Evolutionary conservation across 2,113 vertebrate species (phyloP), one percentile per base, ranked within the genome.

Genomic region (Quiscalus mexicanus): DNA sequence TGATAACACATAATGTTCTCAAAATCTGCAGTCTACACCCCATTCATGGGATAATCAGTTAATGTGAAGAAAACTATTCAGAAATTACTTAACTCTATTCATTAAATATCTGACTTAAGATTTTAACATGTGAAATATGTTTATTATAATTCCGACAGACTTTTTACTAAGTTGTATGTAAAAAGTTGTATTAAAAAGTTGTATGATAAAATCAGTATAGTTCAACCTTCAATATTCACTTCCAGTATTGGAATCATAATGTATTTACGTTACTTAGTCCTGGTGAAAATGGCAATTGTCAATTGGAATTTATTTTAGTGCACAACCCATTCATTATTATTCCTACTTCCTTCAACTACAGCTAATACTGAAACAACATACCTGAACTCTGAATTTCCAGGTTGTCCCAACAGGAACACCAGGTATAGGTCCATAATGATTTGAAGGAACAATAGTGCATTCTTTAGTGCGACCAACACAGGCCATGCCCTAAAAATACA

Each of bases 351-450:
- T 97, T 95, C 45, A 92, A 55, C 8, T 93, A 91, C 47, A 93
- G 20, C 39, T 65, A 90, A 86, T 69, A 64, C 21, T 82, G 78
- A 90, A 94, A 92, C 8, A 78, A 93, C 91, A 68, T 98, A 99
- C 99, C 98, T 99, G 99, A 90, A 99, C 99, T 98, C 99, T 98
- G 97, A 99, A 99, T 94, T 99, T 99, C 99, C 99, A 99, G 12
- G 99, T 99, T 80, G 99, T 99, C 89, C 99, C 99, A 87, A 99
- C 99, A 88, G 99, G 99, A 98, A 99, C 96, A 44, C 99, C 99
- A 77, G 99, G 99, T 96, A 99, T 98, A 42, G 99, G 99, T 64
- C 99, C 99, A 93, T 99, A 99, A 92, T 99, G 99, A 97, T 99
- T 99, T 50, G 99, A 99, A 73, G 99, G 99, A 90, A 99, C 99